Conservation (phyloP, 2,797 vertebrate species). For the Gallinago solitaria region DNA sequence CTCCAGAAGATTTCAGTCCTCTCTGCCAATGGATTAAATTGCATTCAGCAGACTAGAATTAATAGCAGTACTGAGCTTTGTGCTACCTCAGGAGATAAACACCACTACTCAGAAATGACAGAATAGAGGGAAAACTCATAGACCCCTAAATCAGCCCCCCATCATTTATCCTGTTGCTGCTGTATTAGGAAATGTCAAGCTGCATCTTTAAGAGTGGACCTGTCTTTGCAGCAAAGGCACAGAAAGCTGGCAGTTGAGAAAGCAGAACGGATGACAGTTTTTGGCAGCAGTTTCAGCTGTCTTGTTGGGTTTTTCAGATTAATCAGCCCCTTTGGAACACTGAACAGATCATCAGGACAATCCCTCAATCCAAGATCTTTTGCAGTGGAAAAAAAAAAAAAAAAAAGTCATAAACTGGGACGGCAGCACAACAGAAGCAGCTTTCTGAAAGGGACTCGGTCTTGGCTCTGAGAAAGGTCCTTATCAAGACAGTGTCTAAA, state of each 20-base stretch:
- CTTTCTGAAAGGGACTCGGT: not conserved
- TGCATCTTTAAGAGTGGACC: conserved; percentile 45
- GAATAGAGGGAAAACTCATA: not conserved
- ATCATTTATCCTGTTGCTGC: conserved; percentile 18
- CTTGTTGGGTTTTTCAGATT: conserved; percentile 75
- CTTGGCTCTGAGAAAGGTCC: not conserved
- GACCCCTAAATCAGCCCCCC: not conserved
- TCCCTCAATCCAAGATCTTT: conserved; percentile 53
- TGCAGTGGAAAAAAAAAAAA: not conserved
- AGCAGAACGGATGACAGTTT: conserved; percentile 61
- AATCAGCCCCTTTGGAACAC: conserved; percentile 69
- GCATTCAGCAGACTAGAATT: not conserved
- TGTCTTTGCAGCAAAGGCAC: conserved; percentile 22
- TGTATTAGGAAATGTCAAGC: conserved; percentile 44
- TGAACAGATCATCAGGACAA: conserved; percentile 66
- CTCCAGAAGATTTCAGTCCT: not conserved
- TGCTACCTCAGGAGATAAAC: not conserved
- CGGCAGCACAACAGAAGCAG: conserved; percentile 39
- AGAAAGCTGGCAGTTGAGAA: conserved; percentile 68
- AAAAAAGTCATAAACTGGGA: not conserved
- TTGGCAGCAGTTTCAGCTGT: conserved; percentile 73
- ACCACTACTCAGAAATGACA: not conserved
- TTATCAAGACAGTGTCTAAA: conserved; percentile 41
- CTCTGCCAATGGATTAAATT: not conserved
- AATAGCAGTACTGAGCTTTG: not conserved